These are phyloP conservation scores for Agrotis segetum DNA, from an alignment of 2,888 invertebrate species.

Conservation along the genomic window DNA sequence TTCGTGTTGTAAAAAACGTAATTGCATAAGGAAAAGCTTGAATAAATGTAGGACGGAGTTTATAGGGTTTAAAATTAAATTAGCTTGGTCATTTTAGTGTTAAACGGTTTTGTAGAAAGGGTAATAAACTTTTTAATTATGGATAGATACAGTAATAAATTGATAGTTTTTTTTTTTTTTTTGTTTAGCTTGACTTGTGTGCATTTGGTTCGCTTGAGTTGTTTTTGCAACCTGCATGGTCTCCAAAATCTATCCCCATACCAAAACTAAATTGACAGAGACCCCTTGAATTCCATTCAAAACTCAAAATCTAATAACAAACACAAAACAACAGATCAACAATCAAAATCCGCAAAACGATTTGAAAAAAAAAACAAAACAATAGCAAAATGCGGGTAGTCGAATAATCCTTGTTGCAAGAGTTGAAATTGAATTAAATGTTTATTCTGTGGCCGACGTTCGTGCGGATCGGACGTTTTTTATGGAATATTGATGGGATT, in stretches of 20 bases:
- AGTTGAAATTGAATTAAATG: constrained; percentile 57
- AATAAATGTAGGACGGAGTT: constrained; percentile 5
- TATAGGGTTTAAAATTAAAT: constrained; percentile 14
- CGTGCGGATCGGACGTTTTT: constrained; percentile 47
- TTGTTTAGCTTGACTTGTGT: too few relatives aligned
- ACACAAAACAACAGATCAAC: constrained; percentile 44
- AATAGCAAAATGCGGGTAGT: constrained; percentile 29
- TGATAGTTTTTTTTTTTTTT: too few relatives aligned
- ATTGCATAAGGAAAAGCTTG: constrained; percentile 30
- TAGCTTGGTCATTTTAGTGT: constrained; percentile 1
- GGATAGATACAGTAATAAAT: neutral
- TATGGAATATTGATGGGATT: constrained; percentile 50
- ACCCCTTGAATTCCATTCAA: constrained; percentile 14
- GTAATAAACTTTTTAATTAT: neutral
- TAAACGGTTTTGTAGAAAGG: constrained; percentile 1
- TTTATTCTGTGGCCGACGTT: constrained; percentile 41
- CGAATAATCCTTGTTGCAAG: constrained; percentile 46
- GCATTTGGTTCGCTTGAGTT: too few relatives aligned
- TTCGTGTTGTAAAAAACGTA: constrained; percentile 39
- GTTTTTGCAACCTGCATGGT: too few relatives aligned
- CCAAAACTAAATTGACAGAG: neutral
- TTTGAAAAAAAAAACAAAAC: constrained; percentile 20
- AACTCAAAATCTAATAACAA: constrained; percentile 31
- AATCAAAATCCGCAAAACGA: constrained; percentile 44
- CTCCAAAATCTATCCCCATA: too few relatives aligned